Base-by-base conservation (phyloP, 2,113 vertebrate species). In the Myocastor coypus region DNA sequence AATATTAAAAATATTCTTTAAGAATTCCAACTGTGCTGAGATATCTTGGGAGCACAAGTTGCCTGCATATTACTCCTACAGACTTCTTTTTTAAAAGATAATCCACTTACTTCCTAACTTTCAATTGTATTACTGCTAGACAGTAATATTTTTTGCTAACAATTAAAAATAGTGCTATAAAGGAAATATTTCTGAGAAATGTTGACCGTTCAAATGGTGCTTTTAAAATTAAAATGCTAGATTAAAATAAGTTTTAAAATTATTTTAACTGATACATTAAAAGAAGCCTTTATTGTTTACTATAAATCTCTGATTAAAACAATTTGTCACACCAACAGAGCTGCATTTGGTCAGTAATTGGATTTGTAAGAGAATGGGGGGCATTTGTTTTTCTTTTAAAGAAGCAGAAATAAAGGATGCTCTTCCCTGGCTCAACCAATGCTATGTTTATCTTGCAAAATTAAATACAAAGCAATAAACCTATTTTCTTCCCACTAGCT, bases 381-480 rank as follows among this genome's bases (percentile, higher is more conserved):
- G 68, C 4, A 28, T 42, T 20, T 73, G 40, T 28, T 3, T 61
- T 40, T 28, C 2, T 42, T 37, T 28, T 63, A 61, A 10, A 4
- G 3, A 17, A 86, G 16, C 1, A 64, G 40, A 81, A 73, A 64
- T 37, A 89, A 89, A 26, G 10, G 12, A 94, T 5, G 26, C 11
- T 94, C 1, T 82, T 57, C 52, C 17, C 26, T 28, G 63, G 34
- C 6, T 89, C 77, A 1, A 87, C 28, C 50, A 84, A 83, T 0
- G 2, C 12, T 37, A 42, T 2, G n/a, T 30, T 26, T 55, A 63
- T 30, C 28, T 19, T 14, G n/a, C 16, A 55, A 68, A 61, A 24
- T 73, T 86, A 85, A 94, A 61, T 34, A 85, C 46, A 82, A 95
- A 88, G 34, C 81, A 64, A 75, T 50, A 50, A 77, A 63, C 24